Base-by-base conservation (phyloP, 2,113 vertebrate species). In the Pao palembangensis region DNA sequence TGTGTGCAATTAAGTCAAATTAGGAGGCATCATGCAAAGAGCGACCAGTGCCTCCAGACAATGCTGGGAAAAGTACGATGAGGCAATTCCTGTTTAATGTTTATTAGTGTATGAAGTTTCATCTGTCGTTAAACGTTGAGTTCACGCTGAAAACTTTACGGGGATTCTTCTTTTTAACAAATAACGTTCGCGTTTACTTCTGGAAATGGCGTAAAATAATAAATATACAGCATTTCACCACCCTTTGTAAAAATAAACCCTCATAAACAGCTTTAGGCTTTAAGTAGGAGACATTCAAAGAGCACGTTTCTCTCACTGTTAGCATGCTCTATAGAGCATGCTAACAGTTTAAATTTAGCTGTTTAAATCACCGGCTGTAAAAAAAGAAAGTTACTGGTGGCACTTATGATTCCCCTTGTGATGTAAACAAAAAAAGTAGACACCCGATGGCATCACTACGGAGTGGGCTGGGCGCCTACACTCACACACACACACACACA, bases 31-130 rank as follows among this genome's bases (percentile, higher is more conserved):
- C 17, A 6, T 8, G 7, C 20, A 13, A 51, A 20, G 4, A 44
- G 48, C n/a, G 17, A 17, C 12, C n/a, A 14, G 58, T 28, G 50
- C 25, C 55, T 38, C 44, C 6, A 62, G 65, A 41, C 15, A 38
- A 21, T 0, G 1, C 8, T 43, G 42, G 52, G 53, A 64, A 57
- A 75, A 58, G 25, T 1, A 13, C 31, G 7, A n/a, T 66, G 43
- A 60, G 38, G 51, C 38, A 0, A 56, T 55, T 46, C 34, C 15
- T 51, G 13, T 49, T 42, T 51, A 41, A 19, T 21, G 13, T 49
- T 42, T 57, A 41, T 28, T 21, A 49, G 28, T 4, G 6, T 1
- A 38, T 12, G 34, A 12, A 8, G 34, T 20, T 48, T 4, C 53
- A 19, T 49, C 52, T 25, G 25, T n/a, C 13, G 18, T 15, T 55